Percentiles rank a stretch among this genome's conserved stretches.
Conservation (phyloP, 2,797 vertebrate species). For the Acanthurus leucopareius region DNA sequence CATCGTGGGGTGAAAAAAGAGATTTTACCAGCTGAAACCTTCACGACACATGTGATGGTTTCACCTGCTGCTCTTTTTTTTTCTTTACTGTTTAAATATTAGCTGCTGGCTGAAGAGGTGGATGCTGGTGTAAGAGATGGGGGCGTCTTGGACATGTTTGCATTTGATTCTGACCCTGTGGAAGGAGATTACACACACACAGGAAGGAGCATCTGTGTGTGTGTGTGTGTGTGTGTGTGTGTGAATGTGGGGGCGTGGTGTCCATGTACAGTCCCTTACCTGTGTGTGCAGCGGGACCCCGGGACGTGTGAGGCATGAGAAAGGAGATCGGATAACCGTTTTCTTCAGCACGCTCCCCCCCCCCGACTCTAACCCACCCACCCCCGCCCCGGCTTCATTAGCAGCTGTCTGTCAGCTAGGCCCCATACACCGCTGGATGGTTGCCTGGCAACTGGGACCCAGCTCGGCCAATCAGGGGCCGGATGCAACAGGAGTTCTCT, state of each 20-base stretch:
- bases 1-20: not conserved
- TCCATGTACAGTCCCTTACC: conserved; percentile 11
- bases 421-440: conserved; percentile 78
- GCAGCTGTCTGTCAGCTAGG: conserved; percentile 80
- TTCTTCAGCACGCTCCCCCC: conserved; percentile 47
- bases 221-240: conserved; percentile 4
- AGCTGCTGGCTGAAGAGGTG: conserved; percentile 40
- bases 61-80: conserved; percentile 8
- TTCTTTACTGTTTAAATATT: conserved; percentile 64
- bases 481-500: conserved; percentile 80
- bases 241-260: not conserved
- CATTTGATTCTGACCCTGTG: conserved; percentile 36
- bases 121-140: conserved; percentile 16
- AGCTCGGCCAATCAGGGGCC: conserved; percentile 78
- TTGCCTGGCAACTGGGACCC: conserved; percentile 87
- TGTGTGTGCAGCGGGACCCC: conserved; percentile 22
- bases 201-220: conserved; percentile 19
- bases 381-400: conserved; percentile 77
- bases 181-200: conserved; percentile 42
- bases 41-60: conserved; percentile 17
- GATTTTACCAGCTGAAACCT: conserved; percentile 14
- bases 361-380: too few relatives aligned
- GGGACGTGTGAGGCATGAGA: conserved; percentile 64
- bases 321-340: conserved; percentile 51
- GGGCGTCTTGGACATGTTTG: conserved; percentile 33